These are phyloP conservation scores for Andricus grossulariae DNA, from an alignment of 1,140 invertebrate genomes.

Conservation along the genomic window DNA sequence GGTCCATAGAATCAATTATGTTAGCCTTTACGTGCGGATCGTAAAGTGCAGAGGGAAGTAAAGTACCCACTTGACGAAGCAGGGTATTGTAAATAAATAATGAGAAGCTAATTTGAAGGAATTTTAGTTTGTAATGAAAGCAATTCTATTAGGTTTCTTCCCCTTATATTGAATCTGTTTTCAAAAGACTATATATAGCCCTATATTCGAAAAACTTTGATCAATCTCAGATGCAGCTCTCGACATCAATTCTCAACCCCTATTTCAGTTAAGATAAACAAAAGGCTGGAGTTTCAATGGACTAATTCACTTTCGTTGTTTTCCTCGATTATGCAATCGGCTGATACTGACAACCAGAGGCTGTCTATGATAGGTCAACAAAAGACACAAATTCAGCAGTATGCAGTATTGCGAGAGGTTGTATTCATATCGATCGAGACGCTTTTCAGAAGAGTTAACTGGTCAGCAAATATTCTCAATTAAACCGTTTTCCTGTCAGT, in stretches of 20 bases:
- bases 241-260: too few species aligned
- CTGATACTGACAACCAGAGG: neutral
- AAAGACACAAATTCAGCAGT: neutral
- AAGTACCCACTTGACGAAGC: neutral
- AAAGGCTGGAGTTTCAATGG: neutral
- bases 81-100: too few species aligned
- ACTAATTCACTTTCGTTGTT: neutral
- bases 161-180: too few species aligned
- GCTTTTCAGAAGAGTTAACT: neutral
- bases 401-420: neutral
- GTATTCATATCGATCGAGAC: neutral
- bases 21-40: neutral
- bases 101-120: too few species aligned
- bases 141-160: too few species aligned
- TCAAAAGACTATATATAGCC: too few species aligned
- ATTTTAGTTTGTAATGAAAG: too few species aligned
- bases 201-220: too few species aligned
- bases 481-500: neutral
- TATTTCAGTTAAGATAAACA: neutral
- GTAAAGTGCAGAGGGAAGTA: neutral
- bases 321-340: neutral
- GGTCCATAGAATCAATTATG: conserved; percentile 20
- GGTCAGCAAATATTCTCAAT: neutral
- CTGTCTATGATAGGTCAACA: neutral
- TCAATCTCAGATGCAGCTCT: too few species aligned